Evolutionary conservation across 1,140 invertebrate genomes (phyloP).

Genomic region (Bombus waltoni): DNA sequence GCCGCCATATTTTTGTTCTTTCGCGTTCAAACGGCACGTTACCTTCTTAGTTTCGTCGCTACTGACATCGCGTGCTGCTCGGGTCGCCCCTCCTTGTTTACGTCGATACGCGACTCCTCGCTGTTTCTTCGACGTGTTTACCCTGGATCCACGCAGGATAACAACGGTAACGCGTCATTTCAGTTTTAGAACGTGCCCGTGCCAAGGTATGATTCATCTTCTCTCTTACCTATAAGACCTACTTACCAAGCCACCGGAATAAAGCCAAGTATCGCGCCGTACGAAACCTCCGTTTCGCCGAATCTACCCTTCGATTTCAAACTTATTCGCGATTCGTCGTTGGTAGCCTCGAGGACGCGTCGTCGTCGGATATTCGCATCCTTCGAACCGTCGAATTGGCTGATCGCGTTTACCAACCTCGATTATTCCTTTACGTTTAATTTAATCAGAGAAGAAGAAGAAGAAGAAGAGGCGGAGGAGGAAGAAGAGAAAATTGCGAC

Average conservation of each 20-base stretch:
- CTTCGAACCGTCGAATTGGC: neutral
- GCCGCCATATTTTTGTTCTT: constrained; percentile 32
- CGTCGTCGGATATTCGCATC: neutral
- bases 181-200: neutral
- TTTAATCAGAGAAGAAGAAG: neutral
- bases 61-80: neutral
- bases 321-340: neutral
- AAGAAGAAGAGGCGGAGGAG: too few relatives aligned
- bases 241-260: constrained; percentile 4
- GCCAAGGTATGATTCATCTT: constrained; percentile 41
- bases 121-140: neutral
- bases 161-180: neutral
- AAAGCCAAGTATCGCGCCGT: neutral
- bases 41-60: neutral
- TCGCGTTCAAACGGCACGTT: neutral
- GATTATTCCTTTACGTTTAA: too few relatives aligned
- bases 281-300: neutral
- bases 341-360: neutral
- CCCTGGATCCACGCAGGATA: neutral
- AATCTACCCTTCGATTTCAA: neutral
- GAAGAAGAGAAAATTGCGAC: neutral
- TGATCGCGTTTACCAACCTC: neutral
- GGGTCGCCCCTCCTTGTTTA: neutral
- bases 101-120: neutral
- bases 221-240: constrained; percentile 9